A percentile compares a stretch with the other conserved stretches of the same genome.
phyloP scores from a whole-genome alignment of 2,888 invertebrate species.

The Altica lythri region DNA sequence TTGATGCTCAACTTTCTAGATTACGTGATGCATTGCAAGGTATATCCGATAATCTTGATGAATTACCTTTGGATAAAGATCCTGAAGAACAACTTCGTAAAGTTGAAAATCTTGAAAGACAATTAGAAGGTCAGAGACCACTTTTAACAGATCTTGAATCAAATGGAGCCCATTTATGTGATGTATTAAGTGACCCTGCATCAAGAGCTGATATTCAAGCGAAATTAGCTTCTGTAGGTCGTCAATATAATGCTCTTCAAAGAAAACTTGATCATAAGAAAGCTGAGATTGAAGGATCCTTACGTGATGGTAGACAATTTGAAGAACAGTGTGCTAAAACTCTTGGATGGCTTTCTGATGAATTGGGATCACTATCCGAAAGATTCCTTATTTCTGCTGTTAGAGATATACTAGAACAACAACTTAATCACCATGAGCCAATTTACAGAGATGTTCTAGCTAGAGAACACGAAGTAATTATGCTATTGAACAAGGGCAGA shows the following conservation, averaged over 20 bases:
- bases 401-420: constrained; percentile 78
- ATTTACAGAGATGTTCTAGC: constrained; percentile 86
- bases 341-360: constrained; percentile 86
- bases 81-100: constrained; percentile 86
- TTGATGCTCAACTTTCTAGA: constrained; percentile 84
- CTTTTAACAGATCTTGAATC: constrained; percentile 85
- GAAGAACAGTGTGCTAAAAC: constrained; percentile 87
- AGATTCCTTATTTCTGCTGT: constrained; percentile 87
- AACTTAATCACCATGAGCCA: constrained; percentile 87
- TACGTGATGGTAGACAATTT: constrained; percentile 86
- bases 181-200: constrained; percentile 86
- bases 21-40: constrained; percentile 85
- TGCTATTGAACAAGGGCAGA: constrained; percentile 88
- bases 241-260: constrained; percentile 86
- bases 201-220: constrained; percentile 89
- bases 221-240: constrained; percentile 83
- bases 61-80: constrained; percentile 78
- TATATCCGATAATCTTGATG: constrained; percentile 86
- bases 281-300: constrained; percentile 80
- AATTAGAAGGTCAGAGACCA: constrained; percentile 86
- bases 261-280: constrained; percentile 88
- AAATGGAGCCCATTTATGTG: constrained; percentile 86
- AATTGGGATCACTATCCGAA: constrained; percentile 75
- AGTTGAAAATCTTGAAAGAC: constrained; percentile 84
- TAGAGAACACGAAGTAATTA: constrained; percentile 91